Percentiles rank a stretch among this genome's conserved stretches.
These are phyloP conservation scores for Pseudorasbora parva DNA, from an alignment of 2,113 vertebrate genomes.

Conservation along the genomic window DNA sequence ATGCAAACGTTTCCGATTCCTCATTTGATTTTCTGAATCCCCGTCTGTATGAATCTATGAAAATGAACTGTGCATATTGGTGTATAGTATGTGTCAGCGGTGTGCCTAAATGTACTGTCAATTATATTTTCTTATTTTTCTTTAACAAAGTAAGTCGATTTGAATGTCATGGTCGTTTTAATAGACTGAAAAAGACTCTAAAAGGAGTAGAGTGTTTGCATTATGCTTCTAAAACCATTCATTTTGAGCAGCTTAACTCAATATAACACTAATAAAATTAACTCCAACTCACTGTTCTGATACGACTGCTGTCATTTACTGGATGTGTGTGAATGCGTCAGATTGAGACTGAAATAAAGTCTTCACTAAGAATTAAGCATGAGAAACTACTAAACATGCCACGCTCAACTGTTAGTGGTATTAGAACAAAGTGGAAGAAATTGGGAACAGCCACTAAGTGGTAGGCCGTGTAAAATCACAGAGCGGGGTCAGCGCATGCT, in stretches of 20 bases:
- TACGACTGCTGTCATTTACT: slow-evolving; percentile 36
- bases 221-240: slow-evolving; percentile 88
- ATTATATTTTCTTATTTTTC: slow-evolving; percentile 85
- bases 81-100: slow-evolving; percentile 95
- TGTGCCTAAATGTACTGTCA: slow-evolving; percentile 95
- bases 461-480: too few species aligned
- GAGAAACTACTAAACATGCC: too few species aligned
- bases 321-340: background rate
- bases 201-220: slow-evolving; percentile 78
- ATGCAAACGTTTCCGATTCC: slow-evolving; percentile 51
- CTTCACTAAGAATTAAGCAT: too few species aligned
- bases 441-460: too few species aligned
- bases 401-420: too few species aligned
- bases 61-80: slow-evolving; percentile 89
- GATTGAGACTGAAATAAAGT: too few species aligned
- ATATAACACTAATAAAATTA: slow-evolving; percentile 99
- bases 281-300: slow-evolving; percentile 77
- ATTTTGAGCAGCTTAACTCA: slow-evolving; percentile 84
- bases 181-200: slow-evolving; percentile 82
- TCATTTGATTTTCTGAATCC: slow-evolving; percentile 61
- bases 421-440: too few species aligned
- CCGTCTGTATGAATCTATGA: slow-evolving; percentile 84
- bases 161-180: slow-evolving; percentile 86
- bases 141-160: slow-evolving; percentile 78
- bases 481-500: too few species aligned